Conservation (phyloP, 2,888 invertebrate genomes). For the Achlya flavicornis region DNA sequence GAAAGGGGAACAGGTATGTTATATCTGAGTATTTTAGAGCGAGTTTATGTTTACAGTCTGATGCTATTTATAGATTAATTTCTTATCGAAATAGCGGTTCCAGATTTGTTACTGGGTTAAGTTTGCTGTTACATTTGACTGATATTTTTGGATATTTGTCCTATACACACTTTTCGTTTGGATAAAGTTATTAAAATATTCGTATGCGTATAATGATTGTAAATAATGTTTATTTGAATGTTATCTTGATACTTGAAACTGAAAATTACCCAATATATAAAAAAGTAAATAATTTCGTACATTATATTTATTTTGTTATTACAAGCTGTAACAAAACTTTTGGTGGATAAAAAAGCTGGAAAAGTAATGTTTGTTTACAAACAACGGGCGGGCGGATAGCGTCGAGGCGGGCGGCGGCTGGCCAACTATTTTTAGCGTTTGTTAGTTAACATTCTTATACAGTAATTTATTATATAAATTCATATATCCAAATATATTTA, state of each 20-base stretch:
- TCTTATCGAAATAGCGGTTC: not conserved
- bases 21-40: not conserved
- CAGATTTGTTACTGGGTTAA: not conserved
- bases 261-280: too few species aligned
- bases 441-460: not conserved
- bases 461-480: not conserved
- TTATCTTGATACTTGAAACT: too few species aligned
- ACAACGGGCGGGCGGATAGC: not conserved
- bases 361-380: not conserved
- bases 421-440: not conserved
- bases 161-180: not conserved
- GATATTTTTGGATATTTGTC: not conserved
- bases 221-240: too few species aligned
- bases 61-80: not conserved
- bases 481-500: too few species aligned
- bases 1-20: conserved; percentile 59
- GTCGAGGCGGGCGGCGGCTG: not conserved
- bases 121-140: not conserved
- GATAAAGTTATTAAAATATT: too few species aligned
- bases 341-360: not conserved
- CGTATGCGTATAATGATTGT: too few species aligned
- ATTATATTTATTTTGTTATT: not conserved
- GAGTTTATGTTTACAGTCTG: not conserved
- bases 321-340: not conserved
- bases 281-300: too few species aligned